Conservation (phyloP, 2,797 vertebrate genomes). For the Rhyacichthys aspro region DNA sequence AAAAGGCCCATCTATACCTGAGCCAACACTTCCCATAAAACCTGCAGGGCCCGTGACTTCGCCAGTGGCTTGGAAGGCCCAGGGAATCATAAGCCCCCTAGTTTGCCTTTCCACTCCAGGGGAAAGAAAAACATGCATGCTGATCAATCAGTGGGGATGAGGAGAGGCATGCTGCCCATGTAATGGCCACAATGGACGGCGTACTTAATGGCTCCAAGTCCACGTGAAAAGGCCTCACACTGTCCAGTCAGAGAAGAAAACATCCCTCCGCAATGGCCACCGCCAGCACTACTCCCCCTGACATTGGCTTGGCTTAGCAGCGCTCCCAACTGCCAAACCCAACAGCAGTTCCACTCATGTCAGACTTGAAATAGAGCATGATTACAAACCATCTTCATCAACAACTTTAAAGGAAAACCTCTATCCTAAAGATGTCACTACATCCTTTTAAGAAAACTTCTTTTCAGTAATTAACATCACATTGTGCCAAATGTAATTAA, state of each 20-base stretch:
- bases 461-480: conserved; percentile 8
- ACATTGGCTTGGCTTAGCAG: conserved; percentile 54
- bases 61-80: conserved; percentile 45
- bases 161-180: conserved; percentile 63
- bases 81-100: conserved; percentile 58
- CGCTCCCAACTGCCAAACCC: conserved; percentile 60
- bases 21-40: conserved; percentile 67
- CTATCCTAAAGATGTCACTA: conserved; percentile 1
- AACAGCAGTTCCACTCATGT: conserved; percentile 64
- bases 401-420: conserved; percentile 12
- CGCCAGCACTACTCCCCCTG: conserved; percentile 45
- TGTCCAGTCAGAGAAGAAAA: conserved; percentile 68
- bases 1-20: conserved; percentile 54
- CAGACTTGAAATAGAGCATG: conserved; percentile 66
- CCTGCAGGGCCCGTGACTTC: conserved; percentile 32
- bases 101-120: conserved; percentile 72
- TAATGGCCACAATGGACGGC: conserved; percentile 60
- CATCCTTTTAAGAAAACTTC: conserved; percentile 2
- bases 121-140: conserved; percentile 69
- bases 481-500: conserved; percentile 11
- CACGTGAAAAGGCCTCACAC: conserved; percentile 63
- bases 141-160: conserved; percentile 71
- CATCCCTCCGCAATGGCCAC: conserved; percentile 39
- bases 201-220: conserved; percentile 54
- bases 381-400: conserved; percentile 38